These are phyloP conservation scores for Ashinkailepas kermadecensis DNA, from an alignment of 2,888 invertebrate genomes.

Conservation along the genomic window DNA sequence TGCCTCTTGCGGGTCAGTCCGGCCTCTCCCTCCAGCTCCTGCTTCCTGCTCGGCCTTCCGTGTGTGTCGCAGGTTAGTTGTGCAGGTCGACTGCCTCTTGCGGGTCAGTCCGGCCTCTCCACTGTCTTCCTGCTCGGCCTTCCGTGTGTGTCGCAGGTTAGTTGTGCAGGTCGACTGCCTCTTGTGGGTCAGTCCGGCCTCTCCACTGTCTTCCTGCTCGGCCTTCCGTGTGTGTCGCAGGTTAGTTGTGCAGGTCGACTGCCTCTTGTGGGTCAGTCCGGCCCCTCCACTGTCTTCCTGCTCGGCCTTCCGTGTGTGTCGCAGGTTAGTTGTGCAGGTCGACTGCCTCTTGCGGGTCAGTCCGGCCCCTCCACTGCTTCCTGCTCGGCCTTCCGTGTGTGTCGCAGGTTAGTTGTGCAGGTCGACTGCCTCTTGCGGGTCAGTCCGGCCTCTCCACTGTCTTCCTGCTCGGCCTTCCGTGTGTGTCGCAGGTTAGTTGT, in stretches of 20 bases:
- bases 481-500: conserved; percentile 28
- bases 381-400: conserved; percentile 34
- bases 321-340: conserved; percentile 21
- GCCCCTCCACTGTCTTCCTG: conserved; percentile 34
- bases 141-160: conserved; percentile 31
- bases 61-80: conserved; percentile 29
- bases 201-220: conserved; percentile 36
- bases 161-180: neutral
- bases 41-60: conserved; percentile 36
- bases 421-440: too few species aligned
- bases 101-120: too few species aligned
- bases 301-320: conserved; percentile 33
- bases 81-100: too few species aligned
- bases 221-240: conserved; percentile 31
- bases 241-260: conserved; percentile 2
- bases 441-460: too few species aligned
- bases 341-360: too few species aligned
- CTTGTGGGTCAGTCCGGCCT: too few species aligned
- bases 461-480: conserved; percentile 36
- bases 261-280: too few species aligned
- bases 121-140: conserved; percentile 36
- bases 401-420: conserved; percentile 25
- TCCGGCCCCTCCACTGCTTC: conserved; percentile 33
- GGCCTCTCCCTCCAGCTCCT: conserved; percentile 29
- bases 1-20: too few species aligned